Evolutionary conservation across 2,797 vertebrate genomes (phyloP), one percentile per base, ranked within the genome.

Genomic region (Hypotaenidia okinawae): DNA sequence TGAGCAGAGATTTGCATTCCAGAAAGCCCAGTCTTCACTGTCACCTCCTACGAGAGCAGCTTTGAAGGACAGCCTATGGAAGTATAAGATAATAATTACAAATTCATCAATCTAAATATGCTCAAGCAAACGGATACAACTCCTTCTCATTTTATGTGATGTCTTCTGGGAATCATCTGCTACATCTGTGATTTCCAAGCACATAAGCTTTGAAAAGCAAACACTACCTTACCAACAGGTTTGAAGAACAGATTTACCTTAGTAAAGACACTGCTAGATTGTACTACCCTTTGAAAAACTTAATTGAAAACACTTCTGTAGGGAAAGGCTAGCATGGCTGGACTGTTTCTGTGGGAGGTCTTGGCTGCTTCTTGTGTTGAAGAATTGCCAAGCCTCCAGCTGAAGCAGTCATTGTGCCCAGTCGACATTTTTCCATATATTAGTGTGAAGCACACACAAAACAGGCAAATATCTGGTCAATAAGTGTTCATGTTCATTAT

Each of bases 341-440:
- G 72, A n/a, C 49, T 7, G 18, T 67, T 84, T 81, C 81, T 89
- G 81, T 33, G 84, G 87, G 90, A 94, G 77, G 75, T 41, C 76
- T 13, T 94, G 81, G 91, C 81, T 87, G 52, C 90, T 94, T 16
- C 83, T 84, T 4, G 25, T 9, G 27, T 37, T 86, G 87, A 90
- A 73, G 70, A 84, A 75, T 30, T 90, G 80, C 91, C 81, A 93
- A 70, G 74, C 67, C 87, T 74, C 84, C 87, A 73, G 76, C 79
- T 89, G 93, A 89, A 94, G 68, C 76, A 89, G 87, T 47, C 7
- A 23, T 32, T 88, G 57, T 75, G 69, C 88, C 90, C 84, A 75
- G n/a, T 2, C 83, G 66, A 91, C 68, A 43, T 87, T 92, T 86
- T 66, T 82, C 88, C 79, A 63, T 89, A 82, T 13, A 63, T 92